Base-by-base conservation (phyloP, 2,113 vertebrate species). In the Labrus mixtus region DNA sequence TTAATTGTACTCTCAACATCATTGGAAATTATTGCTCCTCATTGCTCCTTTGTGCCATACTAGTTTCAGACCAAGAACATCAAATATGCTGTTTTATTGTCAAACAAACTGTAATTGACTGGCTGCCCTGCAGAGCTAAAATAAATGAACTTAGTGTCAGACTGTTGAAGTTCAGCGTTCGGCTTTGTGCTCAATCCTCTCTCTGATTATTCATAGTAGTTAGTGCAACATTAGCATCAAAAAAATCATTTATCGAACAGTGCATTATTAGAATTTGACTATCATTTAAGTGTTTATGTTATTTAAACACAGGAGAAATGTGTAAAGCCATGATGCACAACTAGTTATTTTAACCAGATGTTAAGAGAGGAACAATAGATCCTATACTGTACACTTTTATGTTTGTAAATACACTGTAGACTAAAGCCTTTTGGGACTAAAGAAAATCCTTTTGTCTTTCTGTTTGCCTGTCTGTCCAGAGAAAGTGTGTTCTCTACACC, bases 361-460 rank as follows among this genome's bases (percentile, higher is more conserved):
- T 71, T 70, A 23, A 41, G 59, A 67, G 50, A 58, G 17, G 66
- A 85, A 84, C 62, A 85, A 88, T 68, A 54, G 72, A 39, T 19
- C 23, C 41, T 70, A 3, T 6, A 23, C 46, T 81, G 15, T 37
- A 48, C 48, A 43, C 85, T 82, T 83, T 78, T 8, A 85, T 85
- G 80, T 89, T 20, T 79, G 23, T 55, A 67, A 12, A 73, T 68
- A 79, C 72, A 46, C 53, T 58, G 69, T 62, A 59, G 54, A 75
- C 46, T 48, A 19, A 19, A 64, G 2, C 71, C 84, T 66, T 39
- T 9, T 23, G 87, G 77, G 73, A 78, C 55, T n/a, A 11, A 9
- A 41, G 36, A 78, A 12, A 59, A 59, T 45, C 74, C 78, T 84
- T 89, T 88, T 83, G 82, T 87, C 68, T 87, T 67, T 73, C 57